These are phyloP conservation scores for Siniperca scherzeri DNA, from an alignment of 2,797 vertebrate species.

Conservation along the genomic window DNA sequence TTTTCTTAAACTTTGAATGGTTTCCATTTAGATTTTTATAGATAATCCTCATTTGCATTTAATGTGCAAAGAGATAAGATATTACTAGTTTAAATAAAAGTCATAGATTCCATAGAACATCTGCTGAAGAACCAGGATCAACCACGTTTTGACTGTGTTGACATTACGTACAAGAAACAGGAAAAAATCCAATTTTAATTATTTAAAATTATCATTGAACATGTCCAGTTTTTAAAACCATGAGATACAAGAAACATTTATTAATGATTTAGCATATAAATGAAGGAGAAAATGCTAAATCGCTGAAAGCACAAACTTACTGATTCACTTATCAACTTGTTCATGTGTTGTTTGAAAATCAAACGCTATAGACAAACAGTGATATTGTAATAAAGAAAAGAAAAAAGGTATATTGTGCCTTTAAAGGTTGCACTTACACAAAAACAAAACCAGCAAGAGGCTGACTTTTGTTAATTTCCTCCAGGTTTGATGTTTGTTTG, in stretches of 20 bases:
- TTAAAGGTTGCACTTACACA: not conserved
- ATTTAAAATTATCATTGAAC: not conserved
- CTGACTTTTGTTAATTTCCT: constrained; percentile 15
- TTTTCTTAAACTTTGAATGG: not conserved
- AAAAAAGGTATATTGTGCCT: not conserved
- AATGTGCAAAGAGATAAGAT: not conserved
- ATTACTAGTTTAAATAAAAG: not conserved
- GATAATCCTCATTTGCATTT: not conserved
- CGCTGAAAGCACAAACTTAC: not conserved
- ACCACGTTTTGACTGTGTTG: not conserved
- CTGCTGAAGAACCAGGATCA: not conserved
- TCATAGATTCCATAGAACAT: not conserved
- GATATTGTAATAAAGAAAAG: not conserved
- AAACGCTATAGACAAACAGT: not conserved
- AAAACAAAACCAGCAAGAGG: not conserved
- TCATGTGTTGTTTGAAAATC: not conserved
- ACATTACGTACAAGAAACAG: not conserved
- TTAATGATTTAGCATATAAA: not conserved
- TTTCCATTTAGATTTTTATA: not conserved
- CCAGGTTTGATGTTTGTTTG: constrained; percentile 64
- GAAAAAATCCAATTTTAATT: not conserved
- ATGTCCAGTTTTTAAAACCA: not conserved
- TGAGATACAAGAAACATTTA: not conserved
- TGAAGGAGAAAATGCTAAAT: not conserved
- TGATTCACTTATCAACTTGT: not conserved